A percentile compares a stretch with the other conserved stretches of the same genome.
These are phyloP conservation scores for Hypomecis atomaria DNA, from an alignment of 2,888 invertebrate species.

Conservation along the genomic window DNA sequence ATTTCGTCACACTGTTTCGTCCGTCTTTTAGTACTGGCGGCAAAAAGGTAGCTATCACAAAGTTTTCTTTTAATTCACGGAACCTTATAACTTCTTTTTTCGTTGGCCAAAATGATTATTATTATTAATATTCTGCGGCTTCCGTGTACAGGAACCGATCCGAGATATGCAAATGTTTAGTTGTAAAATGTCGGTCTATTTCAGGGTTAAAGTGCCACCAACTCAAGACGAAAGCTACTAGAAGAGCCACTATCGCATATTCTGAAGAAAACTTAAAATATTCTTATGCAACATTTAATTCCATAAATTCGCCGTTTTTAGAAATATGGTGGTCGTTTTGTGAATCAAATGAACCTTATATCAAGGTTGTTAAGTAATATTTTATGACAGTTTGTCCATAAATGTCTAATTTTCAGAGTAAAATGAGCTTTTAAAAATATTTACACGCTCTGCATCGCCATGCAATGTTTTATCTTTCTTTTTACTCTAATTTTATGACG, in stretches of 20 bases:
- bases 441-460: no score
- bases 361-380: neutral
- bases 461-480: no score
- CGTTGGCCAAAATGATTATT: neutral
- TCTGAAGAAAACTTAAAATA: neutral
- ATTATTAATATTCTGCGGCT: conserved; percentile 10
- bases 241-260: neutral
- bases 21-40: no score
- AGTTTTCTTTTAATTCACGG: no score
- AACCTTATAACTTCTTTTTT: no score
- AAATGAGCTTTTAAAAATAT: no score
- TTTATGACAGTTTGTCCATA: no score
- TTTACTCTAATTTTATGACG: no score
- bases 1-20: no score
- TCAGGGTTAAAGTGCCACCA: conserved; percentile 1
- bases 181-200: conserved; percentile 14
- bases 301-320: neutral
- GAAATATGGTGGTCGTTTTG: neutral
- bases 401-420: no score
- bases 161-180: conserved; percentile 23
- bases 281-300: neutral
- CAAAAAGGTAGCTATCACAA: no score
- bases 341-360: neutral
- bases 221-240: neutral
- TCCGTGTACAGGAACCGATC: conserved; percentile 18